Base-by-base conservation (phyloP, 2,888 invertebrate species). In the Platycheirus albimanus region DNA sequence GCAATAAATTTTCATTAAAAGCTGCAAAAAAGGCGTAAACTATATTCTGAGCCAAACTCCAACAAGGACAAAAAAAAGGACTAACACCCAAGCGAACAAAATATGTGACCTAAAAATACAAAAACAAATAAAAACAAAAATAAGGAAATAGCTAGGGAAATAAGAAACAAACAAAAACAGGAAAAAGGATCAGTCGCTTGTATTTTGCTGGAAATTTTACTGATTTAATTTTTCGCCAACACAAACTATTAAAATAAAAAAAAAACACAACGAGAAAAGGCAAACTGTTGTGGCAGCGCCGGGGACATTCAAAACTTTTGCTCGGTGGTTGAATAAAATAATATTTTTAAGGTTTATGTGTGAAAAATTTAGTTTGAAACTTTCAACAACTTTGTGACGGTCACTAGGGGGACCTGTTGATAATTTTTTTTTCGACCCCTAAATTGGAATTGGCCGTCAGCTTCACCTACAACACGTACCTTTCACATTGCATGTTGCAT, bases 321-420 rank as follows among this genome's bases (percentile, higher is more conserved):
- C 64, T 43, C 36, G 17, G 56, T 36, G 36, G 30, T 17, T 8
- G 45, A 69, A 33, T 28, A 13, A 52, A 10, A 4, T 47, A 24
- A 2, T 11, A 24, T 20, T 49, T 63, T 15, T 24, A 15, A 49
- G 17, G 49, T 58, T 75, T 17, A 15, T 61, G 61, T 47, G 70
- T 41, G 69, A 36, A 49, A 41, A 76, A 76, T 71, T 66, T 71
- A 64, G 76, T 76, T 58, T 63, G 11, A 79, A 81, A 81, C 64
- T 71, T 81, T 66, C 7, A 41, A 58, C 66, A 24, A 24, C 33
- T 41, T n/a, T 63, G 49, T 36, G 47, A 47, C 10, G n/a, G 30
- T 13, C 30, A 17, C n/a, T 28, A 20, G 24, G 36, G 13, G 41
- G 30, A 81, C 77, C 77, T 81, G 81, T 81, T 81, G 81, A 71